Evolutionary conservation across 2,113 vertebrate species (phyloP).

Genomic region (Mola mola): DNA sequence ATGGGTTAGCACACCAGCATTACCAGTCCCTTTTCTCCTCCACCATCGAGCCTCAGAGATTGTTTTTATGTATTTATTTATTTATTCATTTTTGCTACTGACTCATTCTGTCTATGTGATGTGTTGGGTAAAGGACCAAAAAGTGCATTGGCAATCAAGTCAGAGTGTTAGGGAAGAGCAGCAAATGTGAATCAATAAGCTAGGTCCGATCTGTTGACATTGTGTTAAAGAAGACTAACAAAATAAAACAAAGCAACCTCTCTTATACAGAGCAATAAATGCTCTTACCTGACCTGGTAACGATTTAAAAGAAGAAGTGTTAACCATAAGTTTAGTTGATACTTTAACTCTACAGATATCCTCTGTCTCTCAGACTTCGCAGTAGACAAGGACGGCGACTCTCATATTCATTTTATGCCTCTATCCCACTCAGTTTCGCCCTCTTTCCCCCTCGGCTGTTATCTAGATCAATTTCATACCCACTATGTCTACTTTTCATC

Average conservation of each 20-base stretch:
- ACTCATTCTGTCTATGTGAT: not conserved
- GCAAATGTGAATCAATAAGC: too few species aligned
- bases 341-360: slow-evolving; percentile 1
- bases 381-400: too few species aligned
- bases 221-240: too few species aligned
- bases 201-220: too few species aligned
- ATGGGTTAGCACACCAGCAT: slow-evolving; percentile 4
- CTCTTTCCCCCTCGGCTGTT: slow-evolving; percentile 24
- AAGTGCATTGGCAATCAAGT: too few species aligned
- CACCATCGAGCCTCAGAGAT: not conserved
- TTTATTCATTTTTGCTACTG: not conserved
- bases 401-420: too few species aligned
- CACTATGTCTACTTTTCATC: slow-evolving; percentile 36
- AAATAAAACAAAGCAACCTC: too few species aligned
- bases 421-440: too few species aligned
- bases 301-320: not conserved
- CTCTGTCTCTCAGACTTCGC: slow-evolving; percentile 14
- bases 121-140: too few species aligned
- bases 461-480: slow-evolving; percentile 59
- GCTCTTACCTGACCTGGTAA: not conserved
- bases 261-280: not conserved
- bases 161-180: too few species aligned
- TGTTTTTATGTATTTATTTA: too few species aligned
- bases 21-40: slow-evolving; percentile 5
- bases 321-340: not conserved